Evolutionary conservation across 1,140 invertebrate genomes (phyloP).

Genomic region (Macrosteles quadrilineatus): DNA sequence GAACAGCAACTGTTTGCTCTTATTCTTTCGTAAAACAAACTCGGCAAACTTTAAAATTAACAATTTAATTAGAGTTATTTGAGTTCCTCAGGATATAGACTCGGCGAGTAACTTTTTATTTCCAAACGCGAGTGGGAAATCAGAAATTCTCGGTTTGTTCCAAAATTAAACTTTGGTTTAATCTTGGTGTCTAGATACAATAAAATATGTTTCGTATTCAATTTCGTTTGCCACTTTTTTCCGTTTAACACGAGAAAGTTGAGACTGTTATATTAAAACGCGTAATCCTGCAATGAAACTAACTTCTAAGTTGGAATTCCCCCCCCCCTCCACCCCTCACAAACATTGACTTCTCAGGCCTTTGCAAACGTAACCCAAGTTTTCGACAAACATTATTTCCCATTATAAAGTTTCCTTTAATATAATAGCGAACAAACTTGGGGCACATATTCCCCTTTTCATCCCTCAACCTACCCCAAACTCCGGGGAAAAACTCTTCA

Average conservation of each 20-base stretch:
- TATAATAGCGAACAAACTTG: constrained; percentile 27
- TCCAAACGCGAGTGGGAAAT: background rate
- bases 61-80: constrained; percentile 26
- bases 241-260: constrained; percentile 6
- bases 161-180: constrained; percentile 15
- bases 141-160: constrained; percentile 4
- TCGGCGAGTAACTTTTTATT: constrained; percentile 6
- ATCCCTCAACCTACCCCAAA: no score
- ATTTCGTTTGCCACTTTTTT: background rate
- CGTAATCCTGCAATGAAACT: constrained; percentile 8
- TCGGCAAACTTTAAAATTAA: constrained; percentile 22
- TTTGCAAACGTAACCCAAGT: constrained; percentile 20
- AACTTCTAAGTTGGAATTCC: background rate
- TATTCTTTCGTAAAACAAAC: constrained; percentile 23
- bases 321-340: background rate
- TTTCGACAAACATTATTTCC: constrained; percentile 33
- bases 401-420: constrained; percentile 35
- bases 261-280: constrained; percentile 2
- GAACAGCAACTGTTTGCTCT: constrained; percentile 19
- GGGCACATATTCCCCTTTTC: background rate
- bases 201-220: constrained; percentile 9
- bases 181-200: constrained; percentile 4
- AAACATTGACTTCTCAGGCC: background rate
- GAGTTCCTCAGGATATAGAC: constrained; percentile 17
- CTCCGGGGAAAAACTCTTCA: no score